phyloP scores from a whole-genome alignment of 2,113 vertebrate genomes.

The Ageneiosus marmoratus region DNA sequence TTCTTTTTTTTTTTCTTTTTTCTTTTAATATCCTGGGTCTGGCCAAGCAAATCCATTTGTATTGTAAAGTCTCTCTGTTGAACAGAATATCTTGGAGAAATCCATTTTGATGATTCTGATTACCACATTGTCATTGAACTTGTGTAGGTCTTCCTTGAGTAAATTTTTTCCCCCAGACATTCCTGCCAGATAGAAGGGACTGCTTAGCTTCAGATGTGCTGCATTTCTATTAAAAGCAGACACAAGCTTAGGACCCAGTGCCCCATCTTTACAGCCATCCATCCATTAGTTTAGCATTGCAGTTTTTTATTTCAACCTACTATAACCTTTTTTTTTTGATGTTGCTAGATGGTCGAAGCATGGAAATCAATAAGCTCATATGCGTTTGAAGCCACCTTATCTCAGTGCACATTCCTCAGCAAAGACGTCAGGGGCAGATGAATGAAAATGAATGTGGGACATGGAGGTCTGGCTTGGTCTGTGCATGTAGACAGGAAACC shows the following conservation, averaged over 20 bases:
- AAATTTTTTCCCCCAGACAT: neutral
- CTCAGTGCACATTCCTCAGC: constrained; percentile 63
- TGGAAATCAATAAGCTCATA: constrained; percentile 48
- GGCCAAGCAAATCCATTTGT: constrained; percentile 10
- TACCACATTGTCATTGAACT: constrained; percentile 18
- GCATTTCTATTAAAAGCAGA: constrained; percentile 35
- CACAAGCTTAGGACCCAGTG: neutral
- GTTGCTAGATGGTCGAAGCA: constrained; percentile 30
- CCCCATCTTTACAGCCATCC: constrained; percentile 12
- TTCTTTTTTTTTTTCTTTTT: neutral
- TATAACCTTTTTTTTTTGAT: constrained; percentile 46
- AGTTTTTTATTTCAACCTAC: constrained; percentile 29
- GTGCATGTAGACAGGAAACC: constrained; percentile 45
- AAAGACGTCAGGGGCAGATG: constrained; percentile 55
- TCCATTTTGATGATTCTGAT: neutral
- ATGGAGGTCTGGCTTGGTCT: constrained; percentile 40
- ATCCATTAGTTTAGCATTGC: constrained; percentile 3
- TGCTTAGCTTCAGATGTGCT: constrained; percentile 25
- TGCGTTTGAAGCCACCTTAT: constrained; percentile 68
- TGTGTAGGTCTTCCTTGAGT: neutral
- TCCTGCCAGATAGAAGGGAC: constrained; percentile 3
- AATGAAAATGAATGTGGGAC: constrained; percentile 38
- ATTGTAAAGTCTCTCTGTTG: constrained; percentile 8
- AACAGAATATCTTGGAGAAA: neutral
- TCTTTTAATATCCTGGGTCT: constrained; percentile 40